phyloP scores from a whole-genome alignment of 2,888 invertebrate genomes.

The Chloromyia formosa region DNA sequence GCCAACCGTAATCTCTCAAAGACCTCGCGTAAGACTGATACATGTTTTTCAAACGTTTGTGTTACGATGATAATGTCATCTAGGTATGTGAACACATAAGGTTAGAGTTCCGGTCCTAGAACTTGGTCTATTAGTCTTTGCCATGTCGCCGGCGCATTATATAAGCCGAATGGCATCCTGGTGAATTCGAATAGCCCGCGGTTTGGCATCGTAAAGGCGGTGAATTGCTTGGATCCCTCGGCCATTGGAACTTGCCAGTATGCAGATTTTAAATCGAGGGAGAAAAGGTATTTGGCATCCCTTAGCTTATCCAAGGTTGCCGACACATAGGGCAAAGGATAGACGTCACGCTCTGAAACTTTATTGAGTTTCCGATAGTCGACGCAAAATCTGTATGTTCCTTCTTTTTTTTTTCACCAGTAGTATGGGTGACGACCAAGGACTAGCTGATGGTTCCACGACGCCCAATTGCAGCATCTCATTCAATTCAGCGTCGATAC shows the following conservation, averaged over 20 bases:
- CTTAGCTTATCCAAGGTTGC: conserved; percentile 53
- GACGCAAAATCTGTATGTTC: conserved; percentile 51
- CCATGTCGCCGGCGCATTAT: conserved; percentile 26
- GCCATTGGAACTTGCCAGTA: conserved; percentile 46
- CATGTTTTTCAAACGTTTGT: conserved; percentile 12
- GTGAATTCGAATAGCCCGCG: background rate
- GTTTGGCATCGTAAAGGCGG: background rate
- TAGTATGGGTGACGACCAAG: conserved; percentile 53
- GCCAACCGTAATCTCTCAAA: background rate
- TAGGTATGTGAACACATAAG: conserved; percentile 37
- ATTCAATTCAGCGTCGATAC: conserved; percentile 1
- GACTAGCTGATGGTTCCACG: conserved; percentile 52
- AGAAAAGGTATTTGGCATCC: conserved; percentile 52
- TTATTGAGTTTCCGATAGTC: conserved; percentile 52
- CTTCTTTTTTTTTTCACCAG: conserved; percentile 51
- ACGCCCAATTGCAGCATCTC: conserved; percentile 46
- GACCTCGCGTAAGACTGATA: conserved; percentile 4
- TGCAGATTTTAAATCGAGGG: conserved; percentile 52
- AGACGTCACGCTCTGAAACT: conserved; percentile 52
- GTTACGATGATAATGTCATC: conserved; percentile 39
- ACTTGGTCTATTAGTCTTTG: conserved; percentile 1
- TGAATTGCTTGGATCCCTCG: background rate
- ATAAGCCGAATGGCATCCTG: conserved; percentile 41
- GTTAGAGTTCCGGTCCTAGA: conserved; percentile 43
- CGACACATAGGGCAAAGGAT: conserved; percentile 52